phyloP scores from a whole-genome alignment of 2,888 invertebrate genomes.

The Cylloceria caligata region DNA sequence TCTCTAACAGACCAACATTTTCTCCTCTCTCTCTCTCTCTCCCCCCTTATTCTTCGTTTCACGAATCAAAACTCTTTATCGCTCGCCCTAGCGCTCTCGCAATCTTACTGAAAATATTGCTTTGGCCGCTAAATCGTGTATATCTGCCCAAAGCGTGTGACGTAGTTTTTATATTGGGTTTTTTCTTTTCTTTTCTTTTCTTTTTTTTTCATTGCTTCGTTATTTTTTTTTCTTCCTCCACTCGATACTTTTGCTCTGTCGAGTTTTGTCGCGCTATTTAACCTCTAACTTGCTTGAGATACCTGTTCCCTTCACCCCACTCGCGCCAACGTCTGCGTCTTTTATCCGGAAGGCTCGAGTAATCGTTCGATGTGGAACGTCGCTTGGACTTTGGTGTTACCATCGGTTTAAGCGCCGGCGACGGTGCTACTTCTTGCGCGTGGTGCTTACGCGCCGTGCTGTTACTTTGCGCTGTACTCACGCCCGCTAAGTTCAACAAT shows the following conservation, averaged over 20 bases:
- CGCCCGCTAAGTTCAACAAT: constrained; percentile 90
- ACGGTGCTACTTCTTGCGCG: constrained; percentile 59
- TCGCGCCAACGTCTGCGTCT: constrained; percentile 82
- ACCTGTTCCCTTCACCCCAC: constrained; percentile 82
- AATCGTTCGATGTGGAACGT: constrained; percentile 78
- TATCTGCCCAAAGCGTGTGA: constrained; percentile 38
- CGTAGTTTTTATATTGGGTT: constrained; percentile 35
- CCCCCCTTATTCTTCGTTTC: constrained; percentile 22
- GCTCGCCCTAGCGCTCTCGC: constrained; percentile 11
- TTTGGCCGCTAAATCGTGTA: constrained; percentile 66
- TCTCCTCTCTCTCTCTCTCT: constrained; percentile 1
- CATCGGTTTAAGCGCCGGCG: constrained; percentile 49
- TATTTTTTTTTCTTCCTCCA: background rate
- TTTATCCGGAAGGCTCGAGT: constrained; percentile 76
- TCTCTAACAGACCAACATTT: background rate
- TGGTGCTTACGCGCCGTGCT: constrained; percentile 66
- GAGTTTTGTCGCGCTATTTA: constrained; percentile 70
- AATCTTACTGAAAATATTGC: constrained; percentile 65
- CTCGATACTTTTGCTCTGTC: background rate
- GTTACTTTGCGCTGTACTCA: constrained; percentile 82
- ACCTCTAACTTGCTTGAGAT: constrained; percentile 82
- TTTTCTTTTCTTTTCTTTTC: background rate
- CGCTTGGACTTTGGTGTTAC: constrained; percentile 74
- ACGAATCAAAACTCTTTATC: constrained; percentile 41
- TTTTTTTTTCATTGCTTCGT: background rate